A percentile compares a stretch with the other conserved stretches of the same genome.
Conservation (phyloP, 2,888 invertebrate species). For the Mactromeris polynyma region DNA sequence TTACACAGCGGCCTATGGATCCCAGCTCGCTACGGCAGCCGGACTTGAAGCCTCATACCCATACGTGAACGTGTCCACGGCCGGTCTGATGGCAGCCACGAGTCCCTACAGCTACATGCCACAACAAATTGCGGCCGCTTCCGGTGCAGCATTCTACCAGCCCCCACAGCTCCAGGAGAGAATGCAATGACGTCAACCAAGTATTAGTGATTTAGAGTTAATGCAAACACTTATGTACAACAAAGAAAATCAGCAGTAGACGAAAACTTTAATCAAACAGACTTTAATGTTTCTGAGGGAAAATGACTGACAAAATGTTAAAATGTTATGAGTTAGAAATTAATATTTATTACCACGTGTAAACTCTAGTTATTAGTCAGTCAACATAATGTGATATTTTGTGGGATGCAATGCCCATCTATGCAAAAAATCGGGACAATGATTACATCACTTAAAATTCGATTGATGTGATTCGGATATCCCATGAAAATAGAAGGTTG, state of each 20-base stretch:
- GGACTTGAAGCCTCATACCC: conserved; percentile 76
- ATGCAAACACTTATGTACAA: conserved; percentile 36
- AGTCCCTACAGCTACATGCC: conserved; percentile 81
- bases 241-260: conserved; percentile 29
- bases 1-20: conserved; percentile 77
- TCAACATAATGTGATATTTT: conserved; percentile 27
- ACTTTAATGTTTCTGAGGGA: not conserved
- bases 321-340: conserved; percentile 22
- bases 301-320: conserved; percentile 9
- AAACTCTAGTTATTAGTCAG: not conserved
- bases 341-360: not conserved
- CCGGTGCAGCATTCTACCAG: conserved; percentile 79
- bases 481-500: not conserved
- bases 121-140: conserved; percentile 79
- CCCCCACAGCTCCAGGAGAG: conserved; percentile 83
- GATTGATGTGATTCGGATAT: not conserved
- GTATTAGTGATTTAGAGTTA: conserved; percentile 49
- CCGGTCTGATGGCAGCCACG: conserved; percentile 76
- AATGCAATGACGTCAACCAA: conserved; percentile 75
- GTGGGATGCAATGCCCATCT: conserved; percentile 38
- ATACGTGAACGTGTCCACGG: conserved; percentile 77
- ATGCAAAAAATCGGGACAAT: conserved; percentile 12
- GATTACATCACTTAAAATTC: not conserved
- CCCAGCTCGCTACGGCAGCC: conserved; percentile 74
- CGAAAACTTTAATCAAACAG: not conserved